Evolutionary conservation across 2,797 vertebrate species (phyloP), one percentile per base, ranked within the genome.

Genomic region (Sardinella longiceps): DNA sequence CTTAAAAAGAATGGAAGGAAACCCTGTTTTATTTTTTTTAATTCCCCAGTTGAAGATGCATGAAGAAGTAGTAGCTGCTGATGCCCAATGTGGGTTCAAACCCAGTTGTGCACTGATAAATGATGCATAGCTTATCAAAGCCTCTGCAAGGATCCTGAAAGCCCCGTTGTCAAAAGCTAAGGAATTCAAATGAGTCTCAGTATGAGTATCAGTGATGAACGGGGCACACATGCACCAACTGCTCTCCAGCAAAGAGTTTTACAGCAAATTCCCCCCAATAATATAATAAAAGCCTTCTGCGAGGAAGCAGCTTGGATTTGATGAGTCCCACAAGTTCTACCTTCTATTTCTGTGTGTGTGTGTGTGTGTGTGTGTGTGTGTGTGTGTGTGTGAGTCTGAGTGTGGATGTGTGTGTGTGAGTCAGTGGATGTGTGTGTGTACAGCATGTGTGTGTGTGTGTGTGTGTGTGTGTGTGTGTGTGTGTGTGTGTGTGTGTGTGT

Each of bases 121-220:
- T 77, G 18, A 77, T 77, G 70, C 70, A 77, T 77, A 37, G 14
- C 37, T 43, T 77, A 77, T 77, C 37, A 77, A 77, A 33, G 70
- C 6, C 37, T 18, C 70, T 77, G 70, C 70, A 43, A 33, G 33
- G 43, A 33, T 39, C 15, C 33, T 77, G n/a, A 77, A 70, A 70
- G 63, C 28, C 63, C 56, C 23, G 23, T 2, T 2, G 14, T 70
- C 30, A 10, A 70, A 5, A 33, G 14, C 63, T 70, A 14, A 33
- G 28, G 10, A 77, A 77, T 77, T 43, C 23, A 43, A 77, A 77
- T 43, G 70, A 23, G 70, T 77, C 33, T 37, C 37, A 77, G 33
- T 18, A 43, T 43, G 37, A n/a, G n/a, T n/a, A n/a, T n/a, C n/a
- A n/a, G n/a, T 43, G 70, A 77, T 77, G 37, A 43, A 23, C 20